Percentiles rank a stretch among this genome's conserved stretches.
Evolutionary conservation across 1,140 invertebrate genomes (phyloP).

Genomic region (Neodiprion fabricii): DNA sequence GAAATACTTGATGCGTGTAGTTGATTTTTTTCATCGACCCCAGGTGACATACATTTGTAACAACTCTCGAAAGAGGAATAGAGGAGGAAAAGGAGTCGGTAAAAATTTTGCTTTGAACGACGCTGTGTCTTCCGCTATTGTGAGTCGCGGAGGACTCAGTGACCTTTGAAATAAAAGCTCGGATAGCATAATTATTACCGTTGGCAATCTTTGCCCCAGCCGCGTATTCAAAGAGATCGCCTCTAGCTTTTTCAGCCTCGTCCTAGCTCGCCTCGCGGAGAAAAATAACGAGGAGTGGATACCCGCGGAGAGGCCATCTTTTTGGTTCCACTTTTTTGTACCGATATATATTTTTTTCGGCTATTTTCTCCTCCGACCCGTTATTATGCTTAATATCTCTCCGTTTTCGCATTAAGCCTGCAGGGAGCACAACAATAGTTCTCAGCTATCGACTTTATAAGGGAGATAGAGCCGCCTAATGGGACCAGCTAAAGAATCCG

Average conservation of each 20-base stretch:
- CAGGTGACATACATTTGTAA: not conserved
- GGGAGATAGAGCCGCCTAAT: not conserved
- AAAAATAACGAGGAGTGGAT: not conserved
- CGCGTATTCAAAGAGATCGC: not conserved
- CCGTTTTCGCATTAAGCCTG: conserved; percentile 4
- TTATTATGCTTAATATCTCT: not conserved
- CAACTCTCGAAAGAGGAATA: too few species aligned
- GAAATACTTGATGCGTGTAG: too few species aligned
- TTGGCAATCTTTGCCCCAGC: not conserved
- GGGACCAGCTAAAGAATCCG: not conserved
- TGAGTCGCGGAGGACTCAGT: not conserved
- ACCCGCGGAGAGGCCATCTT: not conserved
- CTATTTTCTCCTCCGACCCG: not conserved
- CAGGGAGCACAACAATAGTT: not conserved
- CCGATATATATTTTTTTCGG: conserved; percentile 3
- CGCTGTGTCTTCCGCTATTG: not conserved
- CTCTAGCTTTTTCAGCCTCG: not conserved
- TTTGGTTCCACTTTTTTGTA: not conserved
- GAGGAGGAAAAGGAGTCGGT: too few species aligned
- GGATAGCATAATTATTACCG: not conserved
- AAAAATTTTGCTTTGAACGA: too few species aligned
- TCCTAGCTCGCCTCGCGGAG: not conserved
- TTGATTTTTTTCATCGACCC: not conserved
- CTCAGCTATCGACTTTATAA: not conserved
- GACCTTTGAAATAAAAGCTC: not conserved